Evolutionary conservation across 2,888 invertebrate genomes (phyloP).

Genomic region (Drosophila sordidula): DNA sequence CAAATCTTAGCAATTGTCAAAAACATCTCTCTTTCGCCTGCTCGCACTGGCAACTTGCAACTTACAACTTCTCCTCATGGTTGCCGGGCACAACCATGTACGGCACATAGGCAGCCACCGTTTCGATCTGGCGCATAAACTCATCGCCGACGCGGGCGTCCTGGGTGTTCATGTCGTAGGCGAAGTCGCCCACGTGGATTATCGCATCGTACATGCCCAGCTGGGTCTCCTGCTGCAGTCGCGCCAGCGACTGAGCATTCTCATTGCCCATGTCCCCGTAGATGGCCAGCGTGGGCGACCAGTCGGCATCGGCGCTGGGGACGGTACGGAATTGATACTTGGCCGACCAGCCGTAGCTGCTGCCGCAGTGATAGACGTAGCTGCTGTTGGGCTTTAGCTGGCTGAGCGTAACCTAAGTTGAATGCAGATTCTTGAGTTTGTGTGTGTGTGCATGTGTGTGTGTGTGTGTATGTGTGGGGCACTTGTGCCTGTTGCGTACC

Average conservation of each 20-base stretch:
- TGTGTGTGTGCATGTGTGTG: conserved; percentile 1
- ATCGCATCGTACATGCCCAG: conserved; percentile 93
- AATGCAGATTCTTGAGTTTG: conserved; percentile 18
- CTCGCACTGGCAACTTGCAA: conserved; percentile 21
- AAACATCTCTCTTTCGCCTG: not conserved
- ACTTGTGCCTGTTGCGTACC: conserved; percentile 84
- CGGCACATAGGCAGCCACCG: conserved; percentile 95
- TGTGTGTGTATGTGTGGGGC: not conserved
- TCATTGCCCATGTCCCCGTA: conserved; percentile 98
- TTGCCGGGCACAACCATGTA: conserved; percentile 97
- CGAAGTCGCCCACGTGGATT: conserved; percentile 97
- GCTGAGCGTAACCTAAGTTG: conserved; percentile 85
- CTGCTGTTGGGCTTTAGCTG: conserved; percentile 88
- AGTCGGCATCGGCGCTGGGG: conserved; percentile 88
- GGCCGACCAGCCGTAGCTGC: conserved; percentile 92
- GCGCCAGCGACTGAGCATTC: conserved; percentile 93
- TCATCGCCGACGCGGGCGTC: conserved; percentile 94
- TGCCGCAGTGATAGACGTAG: conserved; percentile 94
- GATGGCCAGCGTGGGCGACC: conserved; percentile 93
- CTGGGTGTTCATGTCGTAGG: conserved; percentile 95
- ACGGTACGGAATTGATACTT: conserved; percentile 90
- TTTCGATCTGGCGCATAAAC: conserved; percentile 97
- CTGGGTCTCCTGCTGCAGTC: conserved; percentile 94
- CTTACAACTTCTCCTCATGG: conserved; percentile 93
- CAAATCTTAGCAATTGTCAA: not conserved